Evolutionary conservation across 2,113 vertebrate species (phyloP).

Genomic region (Laticauda laticaudata): DNA sequence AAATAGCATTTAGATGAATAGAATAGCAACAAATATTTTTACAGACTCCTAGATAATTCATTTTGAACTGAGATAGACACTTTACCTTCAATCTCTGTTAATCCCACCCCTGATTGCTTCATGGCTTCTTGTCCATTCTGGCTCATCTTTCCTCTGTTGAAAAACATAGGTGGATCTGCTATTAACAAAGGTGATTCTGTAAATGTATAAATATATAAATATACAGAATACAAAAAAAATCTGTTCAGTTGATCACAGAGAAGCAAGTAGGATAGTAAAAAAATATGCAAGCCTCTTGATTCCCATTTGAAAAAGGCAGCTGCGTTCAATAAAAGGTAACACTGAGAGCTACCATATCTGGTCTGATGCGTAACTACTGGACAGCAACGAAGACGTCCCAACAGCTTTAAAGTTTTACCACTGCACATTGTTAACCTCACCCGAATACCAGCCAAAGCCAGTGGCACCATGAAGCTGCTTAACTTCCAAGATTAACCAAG

Average conservation of each 20-base stretch:
- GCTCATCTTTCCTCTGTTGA: constrained; percentile 84
- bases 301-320: background rate
- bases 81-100: constrained; percentile 88
- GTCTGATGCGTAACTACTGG: background rate
- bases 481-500: background rate
- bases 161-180: constrained; percentile 21
- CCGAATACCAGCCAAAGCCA: background rate
- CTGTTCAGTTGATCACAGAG: background rate
- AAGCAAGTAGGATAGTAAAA: background rate
- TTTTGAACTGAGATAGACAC: constrained; percentile 33
- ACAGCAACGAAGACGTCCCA: background rate
- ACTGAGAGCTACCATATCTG: background rate
- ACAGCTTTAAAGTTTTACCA: background rate
- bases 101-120: constrained; percentile 75
- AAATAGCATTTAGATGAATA: background rate
- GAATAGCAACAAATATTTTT: constrained; percentile 23
- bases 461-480: background rate
- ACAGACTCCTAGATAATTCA: background rate
- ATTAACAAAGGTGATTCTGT: background rate
- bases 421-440: background rate
- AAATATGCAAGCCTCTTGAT: background rate
- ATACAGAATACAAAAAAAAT: background rate
- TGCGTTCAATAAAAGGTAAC: background rate
- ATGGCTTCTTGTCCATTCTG: constrained; percentile 82
- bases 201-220: constrained; percentile 2